Base-by-base conservation (phyloP, 2,113 vertebrate species). In the Myrmecobius fasciatus region DNA sequence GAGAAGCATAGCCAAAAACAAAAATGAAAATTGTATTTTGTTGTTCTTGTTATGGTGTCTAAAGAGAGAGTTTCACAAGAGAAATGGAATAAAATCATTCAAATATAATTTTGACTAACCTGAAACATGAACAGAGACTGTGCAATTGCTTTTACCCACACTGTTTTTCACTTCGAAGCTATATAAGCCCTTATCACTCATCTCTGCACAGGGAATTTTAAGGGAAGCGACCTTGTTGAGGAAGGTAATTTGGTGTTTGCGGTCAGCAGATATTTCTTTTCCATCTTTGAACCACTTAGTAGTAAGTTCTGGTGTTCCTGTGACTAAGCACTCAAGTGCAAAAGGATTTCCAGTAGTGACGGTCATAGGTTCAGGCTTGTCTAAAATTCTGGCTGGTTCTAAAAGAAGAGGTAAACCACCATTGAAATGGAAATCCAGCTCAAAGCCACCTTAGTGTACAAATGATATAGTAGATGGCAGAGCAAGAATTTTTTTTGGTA, bases 301-400 rank as follows among this genome's bases (percentile, higher is more conserved):
- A 97, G 99, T 99, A 52, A 99, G 99, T 53, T 99, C 99, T 49
- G 99, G 99, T 91, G 99, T 99, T 97, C 99, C 99, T 95, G 99
- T 98, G 94, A 99, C 98, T 1, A 98, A 99, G 96, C 99, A 99
- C 95, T 99, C 99, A 97, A 99, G 94, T 12, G 99, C 98, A 93
- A 99, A 99, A 90, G 99, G 98, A 90, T 99, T 99, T 20, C 99
- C 99, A 92, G 99, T 99, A 24, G 99, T 99, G 97, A 99, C 99
- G 92, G 99, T 99, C 97, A 99, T 99, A 0, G 99, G 99, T 96
- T 99, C 99, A 0, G 99, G 99, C 97, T 99, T 99, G 98, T 99
- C 99, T 98, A 99, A 89, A 95, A 99, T 99, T 98, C 99, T 99
- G 98, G 99, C 99, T 11, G 99, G 99, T 98, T 99, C 99, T 99